Conservation (phyloP, 2,888 invertebrate species). For the Ptilodon capucinus region DNA sequence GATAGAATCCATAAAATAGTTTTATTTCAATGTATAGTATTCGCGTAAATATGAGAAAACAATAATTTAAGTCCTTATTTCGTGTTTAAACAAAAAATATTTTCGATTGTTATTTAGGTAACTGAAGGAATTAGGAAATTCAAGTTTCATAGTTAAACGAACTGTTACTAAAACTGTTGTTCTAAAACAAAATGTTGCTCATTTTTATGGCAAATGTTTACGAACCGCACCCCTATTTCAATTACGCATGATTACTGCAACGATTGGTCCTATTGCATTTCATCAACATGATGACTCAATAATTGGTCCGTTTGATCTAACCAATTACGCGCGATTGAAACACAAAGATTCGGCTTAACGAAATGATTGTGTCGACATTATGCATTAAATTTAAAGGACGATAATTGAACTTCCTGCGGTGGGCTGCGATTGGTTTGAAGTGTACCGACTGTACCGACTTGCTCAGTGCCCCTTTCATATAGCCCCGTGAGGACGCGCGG, state of each 20-base stretch:
- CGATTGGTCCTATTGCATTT: slow-evolving; percentile 27
- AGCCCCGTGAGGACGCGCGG: slow-evolving; percentile 52
- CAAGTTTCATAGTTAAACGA: too few species aligned
- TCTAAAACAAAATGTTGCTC: neutral
- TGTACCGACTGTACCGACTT: slow-evolving; percentile 33
- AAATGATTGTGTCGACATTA: slow-evolving; percentile 80
- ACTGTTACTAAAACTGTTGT: neutral
- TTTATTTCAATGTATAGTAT: too few species aligned
- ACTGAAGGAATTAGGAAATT: too few species aligned
- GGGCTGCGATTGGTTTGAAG: slow-evolving; percentile 68
- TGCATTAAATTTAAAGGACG: slow-evolving; percentile 76
- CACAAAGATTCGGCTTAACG: slow-evolving; percentile 74
- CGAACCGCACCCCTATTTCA: slow-evolving; percentile 16
- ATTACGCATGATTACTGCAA: slow-evolving; percentile 25
- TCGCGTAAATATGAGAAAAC: too few species aligned
- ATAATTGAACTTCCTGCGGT: slow-evolving; percentile 80
- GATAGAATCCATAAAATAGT: too few species aligned
- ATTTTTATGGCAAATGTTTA: neutral
- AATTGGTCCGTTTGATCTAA: slow-evolving; percentile 66
- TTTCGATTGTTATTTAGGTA: too few species aligned
- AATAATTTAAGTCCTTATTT: too few species aligned
- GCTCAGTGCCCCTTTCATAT: slow-evolving; percentile 67
- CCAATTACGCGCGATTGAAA: slow-evolving; percentile 70
- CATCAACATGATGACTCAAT: slow-evolving; percentile 35
- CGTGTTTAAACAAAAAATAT: too few species aligned